Base-by-base conservation (phyloP, 2,797 vertebrate species). In the Poecilia gillii region DNA sequence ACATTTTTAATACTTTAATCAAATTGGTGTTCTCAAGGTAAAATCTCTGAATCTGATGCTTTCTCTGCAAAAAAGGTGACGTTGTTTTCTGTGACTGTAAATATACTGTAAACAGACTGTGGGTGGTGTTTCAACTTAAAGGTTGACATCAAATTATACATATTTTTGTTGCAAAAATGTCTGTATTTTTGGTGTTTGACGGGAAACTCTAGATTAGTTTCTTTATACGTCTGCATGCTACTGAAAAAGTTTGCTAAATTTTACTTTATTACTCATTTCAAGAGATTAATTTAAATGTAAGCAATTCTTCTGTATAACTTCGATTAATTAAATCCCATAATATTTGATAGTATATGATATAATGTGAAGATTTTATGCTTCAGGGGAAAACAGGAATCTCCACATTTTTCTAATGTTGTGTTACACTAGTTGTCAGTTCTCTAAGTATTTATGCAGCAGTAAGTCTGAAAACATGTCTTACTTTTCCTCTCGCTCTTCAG, bases 1-100 rank as follows among this genome's bases (percentile, higher is more conserved):
- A 73, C 82, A 85, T 89, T 74, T 89, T 88, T 88, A 53, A 92
- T 79, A 59, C 57, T 64, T 46, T 64, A 73, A 88, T 90, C 57
- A 79, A 84, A 84, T 81, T 14, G 41, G 75, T 46, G 57, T 84
- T 84, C 84, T 70, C 8, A 57, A 49, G 51, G 75, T 79, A 77
- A 36, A 74, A 72, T 41, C 47, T 75, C 49, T 46, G 23, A 85
- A 86, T 81, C 59, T 28, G n/a, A 72, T 5, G 23, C 31, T 4
- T 64, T 49, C 73, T 77, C 39, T 46, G 33, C 45, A 25, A 71
- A 41, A 59, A 79, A 75, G 79, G 45, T 57, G 73, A 77, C 8
- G 59, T 8, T 62, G 36, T 64, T 25, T 81, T 11, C 66, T 75
- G 51, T 57, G 36, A 72, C 20, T 68, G 70, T 49, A 33, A 33